Conservation (phyloP, 37 sponge, comb jelly and placozoan genomes). For the Tethya wilhelma region DNA sequence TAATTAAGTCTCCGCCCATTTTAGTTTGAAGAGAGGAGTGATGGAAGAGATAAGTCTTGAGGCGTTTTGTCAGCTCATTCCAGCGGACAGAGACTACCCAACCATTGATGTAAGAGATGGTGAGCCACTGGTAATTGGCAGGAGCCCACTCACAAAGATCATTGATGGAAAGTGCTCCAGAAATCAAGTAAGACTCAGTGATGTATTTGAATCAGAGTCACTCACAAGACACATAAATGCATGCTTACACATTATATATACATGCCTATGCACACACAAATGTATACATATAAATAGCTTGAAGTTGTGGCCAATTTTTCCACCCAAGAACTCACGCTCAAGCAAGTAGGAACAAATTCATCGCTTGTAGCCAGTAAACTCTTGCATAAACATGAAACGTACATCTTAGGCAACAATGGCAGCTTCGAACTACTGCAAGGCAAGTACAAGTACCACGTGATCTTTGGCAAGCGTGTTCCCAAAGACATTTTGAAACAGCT, state of each 20-base stretch:
- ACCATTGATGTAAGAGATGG: conserved; percentile 37
- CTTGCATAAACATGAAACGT: conserved; percentile 26
- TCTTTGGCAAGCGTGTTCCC: conserved; percentile 38
- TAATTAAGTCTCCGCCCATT: no score
- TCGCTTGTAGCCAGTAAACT: conserved; percentile 43
- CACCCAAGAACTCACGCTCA: conserved; percentile 57
- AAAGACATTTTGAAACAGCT: not conserved
- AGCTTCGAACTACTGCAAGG: conserved; percentile 55
- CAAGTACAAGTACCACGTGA: conserved; percentile 48
- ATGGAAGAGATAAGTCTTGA: conserved; percentile 8
- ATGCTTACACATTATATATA: no score
- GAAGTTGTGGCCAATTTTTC: conserved; percentile 69
- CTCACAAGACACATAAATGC: no score
- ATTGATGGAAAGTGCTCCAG: conserved; percentile 64
- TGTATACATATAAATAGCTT: conserved; percentile 37
- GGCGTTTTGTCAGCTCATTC: conserved; percentile 37
- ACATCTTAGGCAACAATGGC: conserved; percentile 49
- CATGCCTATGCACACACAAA: not conserved
- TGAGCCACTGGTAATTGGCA: conserved; percentile 57
- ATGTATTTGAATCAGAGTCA: not conserved
- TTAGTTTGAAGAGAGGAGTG: no score
- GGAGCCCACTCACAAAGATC: conserved; percentile 52
- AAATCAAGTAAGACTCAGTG: conserved; percentile 26
- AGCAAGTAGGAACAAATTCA: conserved; percentile 49
- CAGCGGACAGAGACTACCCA: conserved; percentile 4